Base-by-base conservation (phyloP, 1,140 invertebrate genomes). In the Drosophila rufa region DNA sequence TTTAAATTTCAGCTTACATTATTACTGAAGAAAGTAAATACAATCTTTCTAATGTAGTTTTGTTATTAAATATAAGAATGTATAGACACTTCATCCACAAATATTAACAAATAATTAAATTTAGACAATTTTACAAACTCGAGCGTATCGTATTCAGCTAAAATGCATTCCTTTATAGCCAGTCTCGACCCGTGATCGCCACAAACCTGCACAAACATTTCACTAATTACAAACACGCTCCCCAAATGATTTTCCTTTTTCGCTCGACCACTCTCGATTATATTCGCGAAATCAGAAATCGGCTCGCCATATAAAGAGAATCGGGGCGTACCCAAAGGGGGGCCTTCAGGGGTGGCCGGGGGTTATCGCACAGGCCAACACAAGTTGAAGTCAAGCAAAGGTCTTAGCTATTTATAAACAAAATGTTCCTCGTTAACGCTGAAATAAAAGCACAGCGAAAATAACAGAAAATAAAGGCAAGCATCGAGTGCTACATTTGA, bases 341-440 rank as follows among this genome's bases (percentile, higher is more conserved):
- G 43, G 38, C 27, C 43, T 56, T 11, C 36, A 2, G 19, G 45
- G 61, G 43, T 55, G 51, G n/a, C 27, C 17, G 43, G 48, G 43
- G 50, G 77, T 85, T 85, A 85, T 85, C 82, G 57, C 48, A 43
- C 46, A 47, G 68, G 78, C 61, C 64, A 82, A 61, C 36, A 78
- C 27, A 65, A 77, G 73, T 69, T 59, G 59, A 76, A 79, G 75
- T 85, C 82, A 79, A 56, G 69, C 70, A 79, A 68, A 85, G 74
- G 79, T 82, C 83, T 82, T 33, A 15, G 79, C 79, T 85, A 85
- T 85, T 85, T 86, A 47, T 85, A 80, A 73, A 82, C 46, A 30
- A 60, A 71, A 50, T 60, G 67, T 60, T 73, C 4, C 70, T 59
- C 55, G 67, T 74, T 60, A 60, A 50, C 17, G 19, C 30, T 11